Conservation (phyloP, 2,113 vertebrate genomes). For the Anolis carolinensis region DNA sequence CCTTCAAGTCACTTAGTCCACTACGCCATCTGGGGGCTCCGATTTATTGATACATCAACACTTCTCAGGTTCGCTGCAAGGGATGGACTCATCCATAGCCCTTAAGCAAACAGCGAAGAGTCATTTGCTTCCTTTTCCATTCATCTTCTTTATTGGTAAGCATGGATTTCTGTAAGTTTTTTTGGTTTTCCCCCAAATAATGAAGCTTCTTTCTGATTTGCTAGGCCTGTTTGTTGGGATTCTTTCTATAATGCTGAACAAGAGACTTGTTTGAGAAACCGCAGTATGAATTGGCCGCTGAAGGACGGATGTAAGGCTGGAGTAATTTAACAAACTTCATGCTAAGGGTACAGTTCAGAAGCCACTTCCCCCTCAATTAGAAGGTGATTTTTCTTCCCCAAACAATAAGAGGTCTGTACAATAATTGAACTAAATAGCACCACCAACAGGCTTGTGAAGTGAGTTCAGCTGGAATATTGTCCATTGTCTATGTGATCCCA, state of each 20-base stretch:
- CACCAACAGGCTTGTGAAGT: constrained; percentile 44
- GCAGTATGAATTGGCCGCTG: neutral
- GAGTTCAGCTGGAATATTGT: neutral
- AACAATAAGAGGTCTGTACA: constrained; percentile 43
- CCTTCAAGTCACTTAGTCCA: no score
- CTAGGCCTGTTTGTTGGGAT: neutral
- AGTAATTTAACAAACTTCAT: constrained; percentile 46
- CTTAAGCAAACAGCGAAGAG: constrained; percentile 26
- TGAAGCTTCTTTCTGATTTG: neutral
- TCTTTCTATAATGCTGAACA: constrained; percentile 39
- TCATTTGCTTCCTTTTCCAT: neutral
- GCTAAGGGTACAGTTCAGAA: constrained; percentile 21
- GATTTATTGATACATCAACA: neutral
- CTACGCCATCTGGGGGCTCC: no score
- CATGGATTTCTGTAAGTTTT: neutral
- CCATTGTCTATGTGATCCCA: constrained; percentile 62
- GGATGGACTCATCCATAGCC: constrained; percentile 41
- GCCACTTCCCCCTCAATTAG: constrained; percentile 60
- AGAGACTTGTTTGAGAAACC: constrained; percentile 51
- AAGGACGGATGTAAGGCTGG: constrained; percentile 24
- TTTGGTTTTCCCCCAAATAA: neutral
- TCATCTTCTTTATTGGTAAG: neutral
- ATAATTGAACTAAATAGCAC: constrained; percentile 72
- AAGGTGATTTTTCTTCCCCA: constrained; percentile 38
- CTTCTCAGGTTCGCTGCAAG: neutral